Evolutionary conservation across 2,888 invertebrate species (phyloP), one percentile per base, ranked within the genome.

Genomic region (Drosophila yooni): DNA sequence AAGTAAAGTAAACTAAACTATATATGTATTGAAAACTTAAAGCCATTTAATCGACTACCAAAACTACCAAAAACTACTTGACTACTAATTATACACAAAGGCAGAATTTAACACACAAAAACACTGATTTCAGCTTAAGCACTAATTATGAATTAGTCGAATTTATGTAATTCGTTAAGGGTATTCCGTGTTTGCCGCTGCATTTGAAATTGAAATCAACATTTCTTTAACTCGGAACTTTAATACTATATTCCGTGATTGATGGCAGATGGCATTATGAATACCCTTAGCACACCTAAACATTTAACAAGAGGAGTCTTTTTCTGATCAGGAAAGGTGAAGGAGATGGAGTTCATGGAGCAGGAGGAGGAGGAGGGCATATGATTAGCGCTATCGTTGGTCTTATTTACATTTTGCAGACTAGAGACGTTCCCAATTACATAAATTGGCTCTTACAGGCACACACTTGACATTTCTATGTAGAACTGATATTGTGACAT

Each of bases 341-440:
- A 60, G 21, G 21, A 13, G 27, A 15, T 25, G 10, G 18, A 33
- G 57, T 52, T 13, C 6, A 4, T 3, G 38, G 13, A 10, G 21
- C 21, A 2, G 38, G n/a, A 52, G 13, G 27, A 40, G 46, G 15
- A 27, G 34, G 33, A 64, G 61, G 70, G 56, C 62, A 43, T 68
- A 52, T 57, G 65, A 79, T 81, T 84, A 84, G 79, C 74, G 74
- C 79, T 89, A 89, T 85, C 85, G 86, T 73, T 87, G 86, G 89
- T 87, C 74, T 77, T 85, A 85, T 90, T 83, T 90, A 90, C 89
- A 89, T 63, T 67, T 82, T 88, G 84, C 86, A 78, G 90, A 89
- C 90, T 89, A 90, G 90, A 89, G 76, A 83, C 74, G 74, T 88
- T 83, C 56, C 79, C 82, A 83, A 81, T 81, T 69, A 51, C 60